These are phyloP conservation scores for Protomyctophum bolini DNA, from an alignment of 2,113 vertebrate species.

Conservation along the genomic window DNA sequence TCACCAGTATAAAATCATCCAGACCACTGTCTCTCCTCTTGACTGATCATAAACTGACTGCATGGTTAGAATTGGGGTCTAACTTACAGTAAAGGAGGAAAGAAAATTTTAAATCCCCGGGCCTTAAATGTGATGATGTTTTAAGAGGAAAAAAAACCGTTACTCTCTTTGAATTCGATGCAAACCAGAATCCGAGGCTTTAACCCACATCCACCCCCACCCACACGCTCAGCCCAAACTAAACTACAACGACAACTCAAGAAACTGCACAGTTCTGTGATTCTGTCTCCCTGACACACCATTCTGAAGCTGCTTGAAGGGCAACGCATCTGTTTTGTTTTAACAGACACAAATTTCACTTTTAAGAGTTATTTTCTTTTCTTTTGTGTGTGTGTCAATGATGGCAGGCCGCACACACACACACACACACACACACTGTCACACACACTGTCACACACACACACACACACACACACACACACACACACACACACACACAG, in stretches of 20 bases:
- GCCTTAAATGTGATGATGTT: conserved; percentile 23
- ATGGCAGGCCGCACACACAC: not conserved
- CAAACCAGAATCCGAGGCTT: conserved; percentile 44
- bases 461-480: not conserved
- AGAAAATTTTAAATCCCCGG: not conserved
- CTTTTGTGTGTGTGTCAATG: not conserved
- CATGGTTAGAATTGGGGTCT: too few relatives aligned
- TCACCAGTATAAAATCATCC: conserved; percentile 9
- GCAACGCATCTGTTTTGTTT: conserved; percentile 71
- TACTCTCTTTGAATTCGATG: conserved; percentile 26
- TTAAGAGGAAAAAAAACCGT: conserved; percentile 32
- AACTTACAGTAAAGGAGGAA: not conserved
- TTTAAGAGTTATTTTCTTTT: conserved; percentile 55
- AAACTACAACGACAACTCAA: conserved; percentile 46
- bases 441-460: not conserved
- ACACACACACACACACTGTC: not conserved
- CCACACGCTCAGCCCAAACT: conserved; percentile 48
- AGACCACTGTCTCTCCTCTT: conserved; percentile 27
- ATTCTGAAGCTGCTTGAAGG: conserved; percentile 35
- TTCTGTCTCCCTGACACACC: conserved; percentile 26
- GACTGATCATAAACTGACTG: conserved; percentile 17
- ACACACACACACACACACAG: not conserved
- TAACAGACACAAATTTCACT: conserved; percentile 57
- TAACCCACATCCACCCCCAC: conserved; percentile 53
- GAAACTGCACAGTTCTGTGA: not conserved